Evolutionary conservation across 2,888 invertebrate genomes (phyloP).

Genomic region (Smittia sp.): DNA sequence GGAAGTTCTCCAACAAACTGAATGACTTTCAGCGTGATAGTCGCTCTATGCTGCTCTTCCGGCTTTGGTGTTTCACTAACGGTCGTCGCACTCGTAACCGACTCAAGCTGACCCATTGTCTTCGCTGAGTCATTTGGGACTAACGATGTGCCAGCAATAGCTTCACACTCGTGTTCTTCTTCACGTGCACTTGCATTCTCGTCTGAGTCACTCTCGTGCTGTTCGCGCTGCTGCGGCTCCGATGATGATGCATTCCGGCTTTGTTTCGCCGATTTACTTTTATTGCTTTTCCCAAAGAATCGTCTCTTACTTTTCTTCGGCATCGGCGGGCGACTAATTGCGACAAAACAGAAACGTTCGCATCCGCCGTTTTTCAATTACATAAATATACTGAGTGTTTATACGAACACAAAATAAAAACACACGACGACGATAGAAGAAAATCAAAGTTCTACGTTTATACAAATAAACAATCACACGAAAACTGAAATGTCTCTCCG

Average conservation of each 20-base stretch:
- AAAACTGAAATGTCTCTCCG: not conserved
- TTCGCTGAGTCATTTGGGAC: slow-evolving; percentile 26
- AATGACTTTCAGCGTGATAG: slow-evolving; percentile 35
- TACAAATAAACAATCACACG: slow-evolving; percentile 10
- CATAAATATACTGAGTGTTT: slow-evolving; percentile 36
- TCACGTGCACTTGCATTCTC: not conserved
- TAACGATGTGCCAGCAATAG: slow-evolving; percentile 6
- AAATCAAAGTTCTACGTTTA: slow-evolving; percentile 2
- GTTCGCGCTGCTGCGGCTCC: slow-evolving; percentile 3
- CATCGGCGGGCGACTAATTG: slow-evolving; percentile 10
- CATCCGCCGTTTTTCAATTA: slow-evolving; percentile 39
- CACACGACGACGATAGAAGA: not conserved
- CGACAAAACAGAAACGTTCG: slow-evolving; percentile 17
- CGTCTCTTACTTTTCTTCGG: slow-evolving; percentile 38
- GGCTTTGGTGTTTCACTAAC: not conserved
- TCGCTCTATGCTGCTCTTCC: slow-evolving; percentile 18
- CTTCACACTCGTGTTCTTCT: not conserved
- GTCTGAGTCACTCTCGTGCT: slow-evolving; percentile 26
- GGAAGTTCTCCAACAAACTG: slow-evolving; percentile 38
- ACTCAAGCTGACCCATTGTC: slow-evolving; percentile 28
- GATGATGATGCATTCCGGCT: not conserved
- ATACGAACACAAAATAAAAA: not conserved
- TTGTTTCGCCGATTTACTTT: slow-evolving; percentile 29
- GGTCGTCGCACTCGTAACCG: not conserved
- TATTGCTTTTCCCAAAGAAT: slow-evolving; percentile 37